A percentile compares a stretch with the other conserved stretches of the same genome.
Conservation (phyloP, 1,140 invertebrate genomes). For the Goniozus legneri region DNA sequence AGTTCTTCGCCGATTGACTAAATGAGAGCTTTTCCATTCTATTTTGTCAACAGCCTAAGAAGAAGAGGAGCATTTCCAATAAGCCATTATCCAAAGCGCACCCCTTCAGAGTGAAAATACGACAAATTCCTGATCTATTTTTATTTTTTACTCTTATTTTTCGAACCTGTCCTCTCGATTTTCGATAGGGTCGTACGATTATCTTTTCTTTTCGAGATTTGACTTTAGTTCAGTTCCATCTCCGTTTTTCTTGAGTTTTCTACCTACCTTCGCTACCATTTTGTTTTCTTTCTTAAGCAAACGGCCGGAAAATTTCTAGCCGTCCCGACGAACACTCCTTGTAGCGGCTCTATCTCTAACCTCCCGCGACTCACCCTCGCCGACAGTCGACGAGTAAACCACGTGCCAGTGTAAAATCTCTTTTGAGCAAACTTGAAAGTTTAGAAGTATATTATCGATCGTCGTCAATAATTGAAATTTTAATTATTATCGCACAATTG, state of each 20-base stretch:
- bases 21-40: constrained; percentile 50
- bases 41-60: constrained; percentile 56
- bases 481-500: no score
- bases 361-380: no score
- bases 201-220: background rate
- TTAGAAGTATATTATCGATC: background rate
- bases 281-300: constrained; percentile 13
- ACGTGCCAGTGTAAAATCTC: no score
- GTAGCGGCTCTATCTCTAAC: no score
- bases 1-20: constrained; percentile 2
- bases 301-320: no score
- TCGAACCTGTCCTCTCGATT: constrained; percentile 10
- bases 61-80: constrained; percentile 50
- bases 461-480: background rate
- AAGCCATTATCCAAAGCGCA: constrained; percentile 52
- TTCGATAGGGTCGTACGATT: no score
- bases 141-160: constrained; percentile 13
- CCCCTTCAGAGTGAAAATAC: constrained; percentile 29
- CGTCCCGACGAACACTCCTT: no score
- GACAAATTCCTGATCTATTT: constrained; percentile 20
- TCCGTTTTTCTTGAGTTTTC: constrained; percentile 4
- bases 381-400: no score
- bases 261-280: background rate
- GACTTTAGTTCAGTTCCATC: constrained; percentile 13
- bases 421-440: no score